Base-by-base conservation (phyloP, 2,797 vertebrate species). In the Sebastolobus alascanus region DNA sequence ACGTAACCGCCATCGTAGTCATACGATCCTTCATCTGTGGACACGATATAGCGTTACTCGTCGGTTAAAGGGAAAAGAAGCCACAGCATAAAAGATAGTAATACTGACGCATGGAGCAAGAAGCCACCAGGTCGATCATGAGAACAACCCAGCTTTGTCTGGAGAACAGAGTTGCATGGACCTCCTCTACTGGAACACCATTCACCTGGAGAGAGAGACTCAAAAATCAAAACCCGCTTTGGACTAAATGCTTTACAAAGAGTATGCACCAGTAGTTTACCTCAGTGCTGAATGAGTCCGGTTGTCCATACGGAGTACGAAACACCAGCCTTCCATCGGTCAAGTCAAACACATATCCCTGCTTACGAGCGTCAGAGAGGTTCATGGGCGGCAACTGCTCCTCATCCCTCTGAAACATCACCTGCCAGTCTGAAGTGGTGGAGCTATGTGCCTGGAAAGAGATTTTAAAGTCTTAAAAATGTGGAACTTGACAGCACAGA, bases 61-160 rank as follows among this genome's bases (percentile, higher is more conserved):
- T 8, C 4, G 0, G 5, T 31, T 20, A 31, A 9, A 8, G 29
- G 7, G 16, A 14, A 16, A 63, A 38, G 0, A 4, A 52, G 11
- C 11, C 11, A 37, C 4, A n/a, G 7, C 18, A 31, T 10, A 8
- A 8, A 1, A 52, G 4, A 7, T 6, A 4, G 12, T 0, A 18
- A 61, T 80, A 89, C 95, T 90, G 81, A 96, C 96, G 33, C 60
- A 89, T 73, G 4, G 96, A 95, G 68, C 96, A 97, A 11, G 95
- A 93, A 56, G 94, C 92, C 2, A 95, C 93, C 0, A 96, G 88
- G 78, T 97, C 96, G 1, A 97, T 92, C 79, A 96, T 83, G 59
- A 97, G 60, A 38, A 96, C 90, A 43, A 95, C 73, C 96, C 95
- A 96, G 77, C 89, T 91, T 86, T 94, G 95, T 75, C 92, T 95